A percentile compares a stretch with the other conserved stretches of the same genome.
Evolutionary conservation across 2,797 vertebrate species (phyloP).

Genomic region (Neosalanx taihuensis): DNA sequence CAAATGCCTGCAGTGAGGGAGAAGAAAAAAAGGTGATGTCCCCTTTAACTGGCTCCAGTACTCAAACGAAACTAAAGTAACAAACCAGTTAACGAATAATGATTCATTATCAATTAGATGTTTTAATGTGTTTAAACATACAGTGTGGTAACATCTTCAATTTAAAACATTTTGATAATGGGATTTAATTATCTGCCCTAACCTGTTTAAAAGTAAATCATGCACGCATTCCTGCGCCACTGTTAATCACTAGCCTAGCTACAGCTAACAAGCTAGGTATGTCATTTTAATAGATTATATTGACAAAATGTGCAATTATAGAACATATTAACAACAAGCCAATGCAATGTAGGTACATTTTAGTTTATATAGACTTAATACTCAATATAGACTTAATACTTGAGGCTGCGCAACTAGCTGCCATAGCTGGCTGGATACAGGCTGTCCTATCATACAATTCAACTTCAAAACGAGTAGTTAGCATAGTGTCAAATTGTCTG

Average conservation of each 20-base stretch:
- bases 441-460: neutral
- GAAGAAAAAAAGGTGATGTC: neutral
- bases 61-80: neutral
- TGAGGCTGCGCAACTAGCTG: slow-evolving; percentile 11
- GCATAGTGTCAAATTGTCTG: too few relatives aligned
- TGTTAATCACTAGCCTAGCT: neutral
- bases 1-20: slow-evolving; percentile 3
- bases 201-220: neutral
- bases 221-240: neutral
- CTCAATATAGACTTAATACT: slow-evolving; percentile 5
- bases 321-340: too few relatives aligned
- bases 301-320: too few relatives aligned
- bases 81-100: neutral
- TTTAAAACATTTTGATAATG: neutral
- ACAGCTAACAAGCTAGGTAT: neutral
- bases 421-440: neutral
- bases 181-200: neutral
- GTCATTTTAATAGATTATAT: neutral
- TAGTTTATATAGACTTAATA: neutral
- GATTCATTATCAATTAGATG: neutral
- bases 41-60: neutral
- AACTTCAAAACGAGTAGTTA: neutral
- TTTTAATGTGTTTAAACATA: slow-evolving; percentile 1
- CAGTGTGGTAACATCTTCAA: neutral
- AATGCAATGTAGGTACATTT: too few relatives aligned